These are phyloP conservation scores for Forbesichthys agassizii DNA, from an alignment of 2,113 vertebrate genomes.

Conservation along the genomic window DNA sequence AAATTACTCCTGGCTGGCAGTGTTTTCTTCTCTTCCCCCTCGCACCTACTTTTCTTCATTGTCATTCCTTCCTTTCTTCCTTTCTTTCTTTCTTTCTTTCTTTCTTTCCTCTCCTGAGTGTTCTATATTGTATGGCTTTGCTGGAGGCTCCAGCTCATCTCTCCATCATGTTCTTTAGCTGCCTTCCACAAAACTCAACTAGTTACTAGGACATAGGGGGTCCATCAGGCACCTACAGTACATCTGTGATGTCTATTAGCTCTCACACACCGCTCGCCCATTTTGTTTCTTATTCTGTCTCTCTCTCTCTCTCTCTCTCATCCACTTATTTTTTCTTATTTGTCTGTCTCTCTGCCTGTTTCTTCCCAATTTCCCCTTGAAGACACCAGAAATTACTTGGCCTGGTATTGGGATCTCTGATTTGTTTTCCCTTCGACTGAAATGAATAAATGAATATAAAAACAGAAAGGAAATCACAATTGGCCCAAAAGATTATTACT, in stretches of 20 bases:
- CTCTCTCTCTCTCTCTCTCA: neutral
- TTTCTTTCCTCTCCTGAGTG: neutral
- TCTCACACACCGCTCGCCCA: conserved; percentile 18
- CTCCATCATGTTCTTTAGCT: conserved; percentile 6
- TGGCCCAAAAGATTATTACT: conserved; percentile 44
- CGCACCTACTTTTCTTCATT: neutral
- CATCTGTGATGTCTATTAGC: conserved; percentile 46
- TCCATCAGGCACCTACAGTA: conserved; percentile 16
- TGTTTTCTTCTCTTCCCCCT: conserved; percentile 15
- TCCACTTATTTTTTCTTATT: neutral
- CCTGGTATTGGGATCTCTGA: conserved; percentile 38
- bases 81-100: neutral
- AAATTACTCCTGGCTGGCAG: conserved; percentile 55
- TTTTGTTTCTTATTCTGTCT: conserved; percentile 14
- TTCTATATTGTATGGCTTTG: neutral
- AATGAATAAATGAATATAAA: conserved; percentile 51
- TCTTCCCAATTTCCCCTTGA: neutral
- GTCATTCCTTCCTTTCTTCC: conserved; percentile 13
- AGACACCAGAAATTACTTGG: conserved; percentile 37
- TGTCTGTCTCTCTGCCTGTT: neutral
- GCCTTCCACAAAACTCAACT: conserved; percentile 1
- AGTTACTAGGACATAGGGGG: conserved; percentile 6
- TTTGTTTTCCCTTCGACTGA: conserved; percentile 44
- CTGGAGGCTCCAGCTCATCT: conserved; percentile 12
- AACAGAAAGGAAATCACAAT: conserved; percentile 17